Percentiles rank a stretch among this genome's conserved stretches.
Evolutionary conservation across 2,113 vertebrate genomes (phyloP).

Genomic region (Corythaixoides concolor): DNA sequence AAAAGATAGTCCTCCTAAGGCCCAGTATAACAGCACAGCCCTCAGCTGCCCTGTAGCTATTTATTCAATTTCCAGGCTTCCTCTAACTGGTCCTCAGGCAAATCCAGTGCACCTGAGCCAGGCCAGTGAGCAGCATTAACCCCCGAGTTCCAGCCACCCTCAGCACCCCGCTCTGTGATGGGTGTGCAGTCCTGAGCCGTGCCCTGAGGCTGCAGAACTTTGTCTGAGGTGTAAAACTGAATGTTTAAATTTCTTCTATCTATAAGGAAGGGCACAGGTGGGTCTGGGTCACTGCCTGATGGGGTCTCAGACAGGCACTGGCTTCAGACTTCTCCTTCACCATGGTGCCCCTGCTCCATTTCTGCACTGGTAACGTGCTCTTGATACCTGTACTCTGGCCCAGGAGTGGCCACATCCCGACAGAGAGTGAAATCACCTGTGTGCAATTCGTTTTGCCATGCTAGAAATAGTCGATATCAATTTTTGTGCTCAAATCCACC

Average conservation of each 20-base stretch:
- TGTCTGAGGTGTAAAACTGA: neutral
- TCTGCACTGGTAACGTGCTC: neutral
- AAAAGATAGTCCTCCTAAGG: neutral
- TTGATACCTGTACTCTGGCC: neutral
- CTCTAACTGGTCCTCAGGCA: neutral
- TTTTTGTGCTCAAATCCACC: neutral
- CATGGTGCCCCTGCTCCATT: rapidly evolving
- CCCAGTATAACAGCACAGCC: neutral
- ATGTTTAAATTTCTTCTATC: neutral
- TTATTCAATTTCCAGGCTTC: neutral
- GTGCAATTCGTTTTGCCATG: neutral
- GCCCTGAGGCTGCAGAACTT: neutral
- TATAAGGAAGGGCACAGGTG: neutral
- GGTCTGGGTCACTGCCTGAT: neutral
- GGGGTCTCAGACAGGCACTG: neutral
- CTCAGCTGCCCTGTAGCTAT: neutral
- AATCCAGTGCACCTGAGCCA: neutral
- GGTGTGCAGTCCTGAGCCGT: neutral
- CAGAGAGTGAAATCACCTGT: neutral
- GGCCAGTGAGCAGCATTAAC: rapidly evolving
- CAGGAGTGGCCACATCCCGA: neutral
- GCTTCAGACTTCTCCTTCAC: neutral
- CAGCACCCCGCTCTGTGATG: neutral
- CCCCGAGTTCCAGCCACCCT: rapidly evolving
- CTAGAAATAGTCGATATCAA: neutral